Evolutionary conservation across 2,113 vertebrate genomes (phyloP), one percentile per base, ranked within the genome.

Genomic region (Myrmecophaga tridactyla): DNA sequence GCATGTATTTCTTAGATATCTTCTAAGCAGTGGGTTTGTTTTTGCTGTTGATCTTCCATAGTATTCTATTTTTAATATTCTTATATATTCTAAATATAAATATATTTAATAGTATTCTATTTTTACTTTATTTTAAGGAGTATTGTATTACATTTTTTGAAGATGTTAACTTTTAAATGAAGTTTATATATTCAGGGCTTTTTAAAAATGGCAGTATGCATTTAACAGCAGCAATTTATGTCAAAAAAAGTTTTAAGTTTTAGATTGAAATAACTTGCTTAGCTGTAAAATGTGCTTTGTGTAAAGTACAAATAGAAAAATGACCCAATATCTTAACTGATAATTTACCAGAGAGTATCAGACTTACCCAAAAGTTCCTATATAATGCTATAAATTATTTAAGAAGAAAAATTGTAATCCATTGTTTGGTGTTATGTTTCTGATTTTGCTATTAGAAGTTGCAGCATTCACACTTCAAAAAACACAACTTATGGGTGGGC

Each of bases 31-130:
- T 96, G 82, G 7, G 63, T 95, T 98, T 83, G 89, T 72, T 90
- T 97, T 98, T 78, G 34, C 86, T 98, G 69, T 94, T 97, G 56
- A 96, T 97, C 96, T 98, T 87, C 97, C 94, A 72, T 94, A 94
- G 46, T 96, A 41, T 95, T 91, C 84, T 96, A 91, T 96, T 95
- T 80, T 96, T 94, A 96, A 53, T n/a, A n/a, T n/a, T n/a, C n/a
- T n/a, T n/a, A n/a, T n/a, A n/a, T n/a, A n/a, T n/a, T n/a, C n/a
- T n/a, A n/a, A n/a, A n/a, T n/a, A n/a, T n/a, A n/a, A n/a, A n/a
- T n/a, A n/a, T n/a, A n/a, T n/a, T n/a, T n/a, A n/a, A 72, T 94
- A 94, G 46, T 96, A 41, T 95, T 91, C 84, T 96, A 91, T 96
- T 95, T 80, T 96, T 94, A 96, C n/a, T n/a, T n/a, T n/a, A n/a